Conservation (phyloP, 2,888 invertebrate genomes). For the Drosophila pseudotalamancana region DNA sequence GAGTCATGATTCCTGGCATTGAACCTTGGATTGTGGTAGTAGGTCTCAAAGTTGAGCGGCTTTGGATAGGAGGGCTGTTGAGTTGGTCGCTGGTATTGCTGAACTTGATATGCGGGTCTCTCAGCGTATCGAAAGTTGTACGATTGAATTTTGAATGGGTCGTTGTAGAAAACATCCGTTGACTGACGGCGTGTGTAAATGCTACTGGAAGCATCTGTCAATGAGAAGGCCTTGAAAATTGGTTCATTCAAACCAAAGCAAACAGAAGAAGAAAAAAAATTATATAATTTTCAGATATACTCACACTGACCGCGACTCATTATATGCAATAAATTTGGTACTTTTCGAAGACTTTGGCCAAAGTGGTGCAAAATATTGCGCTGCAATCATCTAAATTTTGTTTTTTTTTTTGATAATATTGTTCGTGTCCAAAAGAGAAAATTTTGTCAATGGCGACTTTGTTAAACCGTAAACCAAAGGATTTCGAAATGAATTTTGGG, state of each 20-base stretch:
- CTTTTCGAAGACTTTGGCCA: conserved; percentile 12
- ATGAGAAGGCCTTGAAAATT: conserved; percentile 21
- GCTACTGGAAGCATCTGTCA: conserved; percentile 29
- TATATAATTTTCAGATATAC: conserved; percentile 1
- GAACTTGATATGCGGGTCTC: conserved; percentile 57
- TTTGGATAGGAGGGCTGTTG: background rate
- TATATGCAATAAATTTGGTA: conserved; percentile 50
- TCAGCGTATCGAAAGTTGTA: conserved; percentile 82
- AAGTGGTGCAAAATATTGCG: conserved; percentile 36
- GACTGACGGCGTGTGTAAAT: conserved; percentile 54
- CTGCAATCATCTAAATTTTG: conserved; percentile 22
- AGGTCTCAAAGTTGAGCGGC: conserved; percentile 53
- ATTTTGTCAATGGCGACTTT: conserved; percentile 42
- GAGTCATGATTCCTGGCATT: background rate
- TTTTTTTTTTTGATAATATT: conserved; percentile 21
- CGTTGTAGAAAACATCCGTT: conserved; percentile 75
- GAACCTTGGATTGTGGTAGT: conserved; percentile 74
- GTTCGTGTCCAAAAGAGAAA: conserved; percentile 20
- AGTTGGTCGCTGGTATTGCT: conserved; percentile 46
- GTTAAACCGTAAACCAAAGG: conserved; percentile 12
- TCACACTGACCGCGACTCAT: conserved; percentile 59
- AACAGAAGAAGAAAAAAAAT: too few relatives aligned
- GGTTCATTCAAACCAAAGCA: conserved; percentile 1
- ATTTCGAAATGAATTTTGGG: background rate
- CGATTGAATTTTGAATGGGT: conserved; percentile 82